Base-by-base conservation (phyloP, 35 echinoderm and acorn worm species). In the Ptychodera flava region DNA sequence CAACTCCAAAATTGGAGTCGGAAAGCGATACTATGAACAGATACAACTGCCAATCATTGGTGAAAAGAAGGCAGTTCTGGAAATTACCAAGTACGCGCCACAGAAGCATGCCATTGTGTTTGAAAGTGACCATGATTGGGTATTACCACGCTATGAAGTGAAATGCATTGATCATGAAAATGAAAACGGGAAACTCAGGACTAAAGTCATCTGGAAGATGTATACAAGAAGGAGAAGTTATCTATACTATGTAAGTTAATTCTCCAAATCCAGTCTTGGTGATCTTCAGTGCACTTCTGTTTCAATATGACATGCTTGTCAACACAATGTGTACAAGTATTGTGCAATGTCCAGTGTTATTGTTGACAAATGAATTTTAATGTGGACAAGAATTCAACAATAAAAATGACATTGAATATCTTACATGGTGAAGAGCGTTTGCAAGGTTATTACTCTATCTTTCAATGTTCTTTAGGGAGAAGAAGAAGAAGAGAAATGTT, bases 201-300 rank as follows among this genome's bases (percentile, higher is more conserved):
- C 89, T 1, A 85, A 80, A 32, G n/a, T 90, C 1, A 85, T 30
- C 79, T 81, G 83, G 89, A 85, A 36, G 28, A 37, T 81, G 31
- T 90, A 90, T 85, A 85, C 89, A 27, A 85, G 78, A 31, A 38
- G 83, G 14, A 90, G 89, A 38, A 90, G 89, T 64, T 90, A 86
- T n/a, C 75, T 90, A 80, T 90, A 85, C 38, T 85, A 77, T 33
- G 89, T 90, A 79, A 90, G 84, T 90, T 37, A 22, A 86, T 30
- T 76, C 32, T 31, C 34, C 32, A 22, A 1, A 14, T 33, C 22
- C 1, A 1, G 34, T 32, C 27, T 33, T 33, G 2, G 31, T 31
- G 22, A 33, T 82, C 30, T 31, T 16, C 1, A 33, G 32, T 82
- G 1, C 1, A 33, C 1, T 36, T 33, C 35, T 80, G 30, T 34